Evolutionary conservation across 2,797 vertebrate genomes (phyloP).

Genomic region (Choloepus didactylus): DNA sequence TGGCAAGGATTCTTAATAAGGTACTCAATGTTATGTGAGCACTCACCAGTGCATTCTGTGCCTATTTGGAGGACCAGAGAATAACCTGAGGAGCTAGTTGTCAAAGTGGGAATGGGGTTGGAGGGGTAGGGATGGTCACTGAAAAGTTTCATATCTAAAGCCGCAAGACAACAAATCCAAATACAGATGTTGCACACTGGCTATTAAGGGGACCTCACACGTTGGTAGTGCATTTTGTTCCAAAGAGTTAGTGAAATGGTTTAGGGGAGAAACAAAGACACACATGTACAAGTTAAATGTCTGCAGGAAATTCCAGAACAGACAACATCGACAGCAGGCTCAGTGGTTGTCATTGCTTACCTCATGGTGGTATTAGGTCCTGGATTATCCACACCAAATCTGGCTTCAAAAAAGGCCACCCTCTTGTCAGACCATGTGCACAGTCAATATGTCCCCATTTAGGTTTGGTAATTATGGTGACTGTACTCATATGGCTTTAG

Average conservation of each 20-base stretch:
- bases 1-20: background rate
- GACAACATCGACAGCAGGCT: background rate
- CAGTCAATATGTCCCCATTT: background rate
- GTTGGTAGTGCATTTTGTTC: background rate
- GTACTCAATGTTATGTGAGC: background rate
- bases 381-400: background rate
- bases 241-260: background rate
- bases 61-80: background rate
- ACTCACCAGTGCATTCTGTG: background rate
- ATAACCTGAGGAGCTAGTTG: background rate
- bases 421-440: background rate
- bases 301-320: background rate
- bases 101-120: background rate
- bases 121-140: too few relatives aligned
- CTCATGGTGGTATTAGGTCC: background rate
- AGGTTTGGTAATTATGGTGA: background rate
- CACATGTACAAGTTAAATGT: background rate
- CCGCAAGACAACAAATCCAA: background rate
- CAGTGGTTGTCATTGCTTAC: background rate
- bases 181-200: background rate
- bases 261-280: constrained; percentile 21
- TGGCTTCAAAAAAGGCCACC: background rate
- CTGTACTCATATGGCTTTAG: background rate
- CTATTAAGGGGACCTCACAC: background rate
- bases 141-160: constrained; percentile 4